Evolutionary conservation across 2,888 invertebrate genomes (phyloP).

Genomic region (Eulithis prunata): DNA sequence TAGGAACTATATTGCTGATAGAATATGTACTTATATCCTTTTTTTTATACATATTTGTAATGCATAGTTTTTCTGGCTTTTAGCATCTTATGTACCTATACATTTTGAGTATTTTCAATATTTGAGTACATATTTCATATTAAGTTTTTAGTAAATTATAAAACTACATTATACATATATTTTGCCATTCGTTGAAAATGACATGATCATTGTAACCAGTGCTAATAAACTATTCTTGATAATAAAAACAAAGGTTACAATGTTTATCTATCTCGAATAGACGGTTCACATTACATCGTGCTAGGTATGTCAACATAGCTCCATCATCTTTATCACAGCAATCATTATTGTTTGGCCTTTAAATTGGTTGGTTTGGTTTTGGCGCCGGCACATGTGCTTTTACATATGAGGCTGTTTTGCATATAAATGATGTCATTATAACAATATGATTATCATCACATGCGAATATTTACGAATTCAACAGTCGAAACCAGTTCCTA

Average conservation of each 20-base stretch:
- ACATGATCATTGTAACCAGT: no score
- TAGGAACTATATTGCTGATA: no score
- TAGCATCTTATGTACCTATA: constrained; percentile 36
- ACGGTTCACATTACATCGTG: background rate
- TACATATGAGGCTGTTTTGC: constrained; percentile 42
- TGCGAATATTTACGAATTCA: constrained; percentile 51
- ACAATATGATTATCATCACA: constrained; percentile 40
- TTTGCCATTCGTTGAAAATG: no score
- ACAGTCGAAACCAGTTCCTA: constrained; percentile 55
- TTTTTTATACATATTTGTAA: no score
- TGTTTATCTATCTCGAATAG: no score
- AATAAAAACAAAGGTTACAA: no score
- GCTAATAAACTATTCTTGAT: no score
- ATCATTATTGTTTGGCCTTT: constrained; percentile 45
- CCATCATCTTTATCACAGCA: constrained; percentile 48
- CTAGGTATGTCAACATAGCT: constrained; percentile 37
- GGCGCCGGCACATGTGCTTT: constrained; percentile 30
- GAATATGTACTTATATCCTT: no score
- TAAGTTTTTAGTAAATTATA: no score
- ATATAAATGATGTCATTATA: constrained; percentile 60
- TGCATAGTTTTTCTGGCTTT: constrained; percentile 38
- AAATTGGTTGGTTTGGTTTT: constrained; percentile 43
- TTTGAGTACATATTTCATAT: no score
- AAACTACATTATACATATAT: no score
- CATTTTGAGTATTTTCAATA: background rate